Evolutionary conservation across 2,797 vertebrate genomes (phyloP).

Genomic region (Anguilla marmorata): DNA sequence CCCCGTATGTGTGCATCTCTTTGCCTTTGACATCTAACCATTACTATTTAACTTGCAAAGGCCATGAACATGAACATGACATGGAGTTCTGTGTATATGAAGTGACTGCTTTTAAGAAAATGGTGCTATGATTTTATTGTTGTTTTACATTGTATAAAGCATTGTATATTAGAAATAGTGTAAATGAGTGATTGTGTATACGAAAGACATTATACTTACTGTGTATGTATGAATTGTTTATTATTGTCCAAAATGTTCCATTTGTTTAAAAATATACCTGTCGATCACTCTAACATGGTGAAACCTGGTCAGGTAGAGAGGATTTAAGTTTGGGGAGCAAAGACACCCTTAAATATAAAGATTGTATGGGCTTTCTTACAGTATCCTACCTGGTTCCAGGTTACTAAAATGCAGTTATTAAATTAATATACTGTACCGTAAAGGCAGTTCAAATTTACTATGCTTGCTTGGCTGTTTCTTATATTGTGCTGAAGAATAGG

Average conservation of each 20-base stretch:
- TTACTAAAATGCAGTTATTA: neutral
- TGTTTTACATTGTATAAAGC: neutral
- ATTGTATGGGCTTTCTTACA: neutral
- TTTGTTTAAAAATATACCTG: neutral
- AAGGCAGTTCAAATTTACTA: neutral
- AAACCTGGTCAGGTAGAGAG: neutral
- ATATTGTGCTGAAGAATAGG: neutral
- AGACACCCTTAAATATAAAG: neutral
- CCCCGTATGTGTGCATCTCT: neutral
- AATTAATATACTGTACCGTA: conserved; percentile 21
- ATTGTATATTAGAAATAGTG: too few species aligned
- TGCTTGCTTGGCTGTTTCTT: neutral
- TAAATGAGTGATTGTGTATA: neutral
- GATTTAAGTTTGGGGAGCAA: neutral
- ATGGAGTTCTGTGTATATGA: neutral
- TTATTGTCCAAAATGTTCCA: neutral
- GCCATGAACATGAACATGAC: neutral
- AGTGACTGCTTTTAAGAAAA: conserved; percentile 11
- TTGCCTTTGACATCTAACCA: neutral
- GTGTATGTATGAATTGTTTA: neutral
- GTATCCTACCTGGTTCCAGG: neutral
- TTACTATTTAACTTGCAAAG: neutral
- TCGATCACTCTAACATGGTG: neutral
- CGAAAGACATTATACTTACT: neutral
- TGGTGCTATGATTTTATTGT: conserved; percentile 19